Conservation (phyloP, 2,113 vertebrate genomes). For the Reinhardtius hippoglossoides region DNA sequence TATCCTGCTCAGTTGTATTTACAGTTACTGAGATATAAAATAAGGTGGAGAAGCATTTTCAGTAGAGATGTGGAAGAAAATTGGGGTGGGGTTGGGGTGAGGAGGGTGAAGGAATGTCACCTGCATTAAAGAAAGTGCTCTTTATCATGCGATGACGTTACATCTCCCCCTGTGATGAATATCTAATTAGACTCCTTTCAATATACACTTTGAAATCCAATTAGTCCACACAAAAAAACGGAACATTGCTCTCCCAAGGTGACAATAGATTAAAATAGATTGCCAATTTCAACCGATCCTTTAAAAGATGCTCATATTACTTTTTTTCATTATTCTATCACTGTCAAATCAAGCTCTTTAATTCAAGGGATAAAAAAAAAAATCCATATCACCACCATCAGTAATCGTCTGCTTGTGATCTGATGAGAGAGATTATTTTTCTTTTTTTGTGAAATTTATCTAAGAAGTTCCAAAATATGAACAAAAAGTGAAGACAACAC, state of each 20-base stretch:
- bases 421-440: background rate
- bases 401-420: slow-evolving; percentile 3
- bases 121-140: slow-evolving; percentile 51
- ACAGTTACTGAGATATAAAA: slow-evolving; percentile 8
- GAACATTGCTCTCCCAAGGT: slow-evolving; percentile 70
- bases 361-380: slow-evolving; percentile 36
- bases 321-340: slow-evolving; percentile 58
- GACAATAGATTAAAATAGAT: slow-evolving; percentile 80
- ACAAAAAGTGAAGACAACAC: background rate
- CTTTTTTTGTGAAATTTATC: background rate
- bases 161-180: slow-evolving; percentile 75
- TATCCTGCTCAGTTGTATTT: slow-evolving; percentile 4
- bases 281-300: slow-evolving; percentile 69
- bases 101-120: slow-evolving; percentile 36
- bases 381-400: background rate
- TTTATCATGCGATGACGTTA: slow-evolving; percentile 41
- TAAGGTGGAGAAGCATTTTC: slow-evolving; percentile 14
- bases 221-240: slow-evolving; percentile 68
- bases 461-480: background rate
- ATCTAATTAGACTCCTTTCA: slow-evolving; percentile 77
- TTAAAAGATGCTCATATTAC: slow-evolving; percentile 66
- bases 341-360: slow-evolving; percentile 61
- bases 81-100: background rate
- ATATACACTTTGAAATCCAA: slow-evolving; percentile 77
- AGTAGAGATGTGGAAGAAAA: slow-evolving; percentile 1